phyloP scores from a whole-genome alignment of 2,888 invertebrate species.

The Tolmerus cingulatus region DNA sequence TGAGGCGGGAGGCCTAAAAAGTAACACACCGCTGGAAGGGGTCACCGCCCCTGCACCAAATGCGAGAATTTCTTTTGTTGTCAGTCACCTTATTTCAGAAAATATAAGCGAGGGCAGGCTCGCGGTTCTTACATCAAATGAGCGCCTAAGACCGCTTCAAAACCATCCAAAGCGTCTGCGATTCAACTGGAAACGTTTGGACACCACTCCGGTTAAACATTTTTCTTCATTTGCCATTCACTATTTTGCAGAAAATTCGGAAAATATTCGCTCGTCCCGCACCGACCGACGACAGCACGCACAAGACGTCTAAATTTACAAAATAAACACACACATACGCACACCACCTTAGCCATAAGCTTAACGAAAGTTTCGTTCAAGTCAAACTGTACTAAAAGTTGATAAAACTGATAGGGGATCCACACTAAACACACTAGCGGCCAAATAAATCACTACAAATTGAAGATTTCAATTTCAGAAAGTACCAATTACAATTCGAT shows the following conservation, averaged over 20 bases:
- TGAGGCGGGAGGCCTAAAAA: background rate
- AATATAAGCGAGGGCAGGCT: background rate
- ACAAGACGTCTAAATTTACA: background rate
- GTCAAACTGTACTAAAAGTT: background rate
- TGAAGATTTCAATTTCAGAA: no score
- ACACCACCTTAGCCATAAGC: background rate
- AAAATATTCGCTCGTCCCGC: background rate
- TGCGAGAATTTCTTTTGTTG: constrained; percentile 32
- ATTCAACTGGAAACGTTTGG: background rate
- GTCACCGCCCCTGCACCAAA: constrained; percentile 30
- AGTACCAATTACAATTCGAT: no score
- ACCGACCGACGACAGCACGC: constrained; percentile 9
- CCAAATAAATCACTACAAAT: background rate
- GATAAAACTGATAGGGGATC: background rate
- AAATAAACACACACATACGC: background rate
- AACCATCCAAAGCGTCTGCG: background rate
- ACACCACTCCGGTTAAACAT: background rate
- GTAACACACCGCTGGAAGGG: background rate
- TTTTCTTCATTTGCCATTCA: constrained; percentile 16
- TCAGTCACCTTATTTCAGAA: constrained; percentile 5
- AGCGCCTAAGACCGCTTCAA: background rate
- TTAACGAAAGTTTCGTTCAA: background rate
- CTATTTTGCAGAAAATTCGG: background rate
- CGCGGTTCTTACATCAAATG: background rate
- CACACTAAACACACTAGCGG: background rate